phyloP scores from a whole-genome alignment of 2,888 invertebrate species.

The Apomyelois bistriatella region DNA sequence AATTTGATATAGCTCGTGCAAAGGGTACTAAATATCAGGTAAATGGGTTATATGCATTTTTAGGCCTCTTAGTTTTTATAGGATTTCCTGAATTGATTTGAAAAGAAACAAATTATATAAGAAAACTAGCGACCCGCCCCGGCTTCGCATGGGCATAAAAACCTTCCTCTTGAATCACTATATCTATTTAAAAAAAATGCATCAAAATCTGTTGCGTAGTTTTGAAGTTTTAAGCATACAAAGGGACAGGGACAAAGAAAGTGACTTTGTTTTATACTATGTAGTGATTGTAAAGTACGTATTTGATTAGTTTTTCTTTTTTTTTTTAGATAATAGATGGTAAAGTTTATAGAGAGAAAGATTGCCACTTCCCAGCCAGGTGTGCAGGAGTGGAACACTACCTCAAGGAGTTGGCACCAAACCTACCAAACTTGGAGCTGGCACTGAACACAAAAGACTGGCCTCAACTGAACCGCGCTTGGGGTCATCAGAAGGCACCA shows the following conservation, averaged over 20 bases:
- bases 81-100: too few relatives aligned
- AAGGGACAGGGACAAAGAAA: too few relatives aligned
- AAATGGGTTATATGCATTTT: too few relatives aligned
- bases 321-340: conserved; percentile 90
- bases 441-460: conserved; percentile 95
- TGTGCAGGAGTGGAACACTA: conserved; percentile 96
- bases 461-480: conserved; percentile 88
- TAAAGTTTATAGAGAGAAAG: conserved; percentile 88
- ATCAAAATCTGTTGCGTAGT: too few relatives aligned
- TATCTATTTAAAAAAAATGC: too few relatives aligned
- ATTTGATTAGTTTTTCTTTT: background rate
- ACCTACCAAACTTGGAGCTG: conserved; percentile 91
- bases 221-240: too few relatives aligned
- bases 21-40: conserved; percentile 72
- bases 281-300: background rate
- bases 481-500: conserved; percentile 83
- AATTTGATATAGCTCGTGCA: conserved; percentile 79
- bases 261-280: too few relatives aligned
- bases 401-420: conserved; percentile 82
- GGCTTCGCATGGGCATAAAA: too few relatives aligned
- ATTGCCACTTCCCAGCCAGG: conserved; percentile 95
- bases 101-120: too few relatives aligned
- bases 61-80: too few relatives aligned
- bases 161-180: too few relatives aligned
- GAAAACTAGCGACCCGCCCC: too few relatives aligned